Percentiles rank a stretch among this genome's conserved stretches.
Evolutionary conservation across 2,113 vertebrate species (phyloP).

Genomic region (Elephantulus edwardii): DNA sequence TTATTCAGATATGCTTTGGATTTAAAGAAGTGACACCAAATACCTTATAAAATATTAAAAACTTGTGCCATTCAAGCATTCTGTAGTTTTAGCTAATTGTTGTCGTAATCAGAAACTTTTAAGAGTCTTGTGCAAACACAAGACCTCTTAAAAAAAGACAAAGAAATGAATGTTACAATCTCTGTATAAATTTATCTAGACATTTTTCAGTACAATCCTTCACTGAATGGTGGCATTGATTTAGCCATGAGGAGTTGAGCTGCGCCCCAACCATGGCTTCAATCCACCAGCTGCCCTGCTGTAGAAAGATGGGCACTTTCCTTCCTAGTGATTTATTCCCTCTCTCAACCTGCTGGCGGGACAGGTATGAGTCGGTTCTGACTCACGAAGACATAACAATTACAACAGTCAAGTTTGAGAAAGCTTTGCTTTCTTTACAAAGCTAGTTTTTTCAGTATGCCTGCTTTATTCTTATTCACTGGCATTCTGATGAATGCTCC

Average conservation of each 20-base stretch:
- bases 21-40: conserved; percentile 16
- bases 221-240: neutral
- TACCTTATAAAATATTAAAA: conserved; percentile 47
- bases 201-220: neutral
- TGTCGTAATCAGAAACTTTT: conserved; percentile 21
- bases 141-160: neutral
- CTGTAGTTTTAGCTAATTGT: conserved; percentile 51
- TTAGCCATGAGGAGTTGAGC: no score
- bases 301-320: no score
- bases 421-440: neutral
- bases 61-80: conserved; percentile 20
- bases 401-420: neutral
- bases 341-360: no score
- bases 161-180: neutral
- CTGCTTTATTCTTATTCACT: neutral
- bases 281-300: no score
- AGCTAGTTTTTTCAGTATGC: neutral
- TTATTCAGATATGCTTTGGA: neutral
- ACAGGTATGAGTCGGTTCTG: no score
- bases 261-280: no score
- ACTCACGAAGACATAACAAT: no score
- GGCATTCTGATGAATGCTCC: neutral
- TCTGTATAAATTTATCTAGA: neutral
- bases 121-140: neutral
- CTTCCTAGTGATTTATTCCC: no score